Percentiles rank a stretch among this genome's conserved stretches.
phyloP scores from a whole-genome alignment of 2,797 vertebrate genomes.

The Percopsis omiscomaycus region DNA sequence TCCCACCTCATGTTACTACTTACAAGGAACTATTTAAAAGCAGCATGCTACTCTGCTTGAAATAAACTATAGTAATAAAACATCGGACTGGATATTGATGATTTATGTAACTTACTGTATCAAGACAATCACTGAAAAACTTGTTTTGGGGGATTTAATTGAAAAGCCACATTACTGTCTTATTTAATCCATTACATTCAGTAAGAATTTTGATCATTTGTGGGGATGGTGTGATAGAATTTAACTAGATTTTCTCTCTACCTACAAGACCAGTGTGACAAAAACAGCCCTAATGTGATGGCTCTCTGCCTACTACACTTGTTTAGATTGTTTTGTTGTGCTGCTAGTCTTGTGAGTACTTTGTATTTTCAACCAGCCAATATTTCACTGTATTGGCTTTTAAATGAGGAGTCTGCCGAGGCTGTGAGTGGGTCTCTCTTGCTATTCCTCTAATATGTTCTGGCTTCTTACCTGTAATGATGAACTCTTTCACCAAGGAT shows the following conservation, averaged over 20 bases:
- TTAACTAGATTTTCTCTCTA: not conserved
- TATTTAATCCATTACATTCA: not conserved
- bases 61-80: too few species aligned
- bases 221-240: slow-evolving; percentile 8
- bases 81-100: not conserved
- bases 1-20: too few species aligned
- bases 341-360: not conserved
- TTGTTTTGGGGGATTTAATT: not conserved
- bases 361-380: not conserved
- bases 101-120: too few species aligned
- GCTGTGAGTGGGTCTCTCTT: not conserved
- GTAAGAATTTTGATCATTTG: not conserved
- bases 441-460: not conserved
- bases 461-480: not conserved
- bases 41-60: too few species aligned
- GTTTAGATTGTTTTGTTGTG: not conserved
- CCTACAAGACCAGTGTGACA: not conserved
- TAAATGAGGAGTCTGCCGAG: not conserved
- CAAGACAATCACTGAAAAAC: not conserved
- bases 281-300: not conserved
- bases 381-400: not conserved
- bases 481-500: slow-evolving; percentile 6
- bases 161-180: not conserved
- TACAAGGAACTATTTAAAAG: too few species aligned
- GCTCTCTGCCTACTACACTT: not conserved